Base-by-base conservation (phyloP, 2,113 vertebrate species). In the Syngnathus typhle region DNA sequence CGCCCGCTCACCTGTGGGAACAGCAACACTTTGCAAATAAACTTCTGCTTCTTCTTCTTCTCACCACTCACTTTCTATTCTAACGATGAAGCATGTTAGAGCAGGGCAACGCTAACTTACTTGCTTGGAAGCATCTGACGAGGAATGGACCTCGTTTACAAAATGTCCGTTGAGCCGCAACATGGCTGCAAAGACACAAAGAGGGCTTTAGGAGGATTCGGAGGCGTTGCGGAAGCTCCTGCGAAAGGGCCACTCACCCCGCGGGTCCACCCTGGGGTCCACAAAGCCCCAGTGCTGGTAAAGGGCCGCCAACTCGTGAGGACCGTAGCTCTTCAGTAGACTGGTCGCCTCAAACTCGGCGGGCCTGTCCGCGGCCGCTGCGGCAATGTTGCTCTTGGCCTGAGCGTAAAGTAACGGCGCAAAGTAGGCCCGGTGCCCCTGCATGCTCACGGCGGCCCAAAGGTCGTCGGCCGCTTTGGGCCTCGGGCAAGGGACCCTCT, bases 281-380 rank as follows among this genome's bases (percentile, higher is more conserved):
- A 89, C 89, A 74, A 92, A 92, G 21, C 94, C 91, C 90, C 95
- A 98, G 88, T 94, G 93, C 84, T 95, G 95, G 90, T 95, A 96
- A 37, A 97, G 83, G 0, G 93, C 88, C 54, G 94, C 93, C 62
- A 98, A 87, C 70, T 98, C 95, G 69, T 94, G 93, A 82, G 95
- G 92, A 89, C 89, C 94, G 91, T 94, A 95, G 10, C 93, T 94
- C 88, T 96, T 95, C 77, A 98, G 89, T 68, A 96, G 90, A 81
- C 88, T 93, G 84, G 96, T 87, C 88, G 96, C 83, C 82, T 95
- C 94, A 83, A 94, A 82, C 82, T 96, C 94, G 80, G 92, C 75
- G 70, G 82, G 91, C 77, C 89, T 92, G 18, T 89, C 87, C 90
- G 91, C 3, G 73, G 91, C 21, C 59, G 87, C 71, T 67, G 91